phyloP scores from a whole-genome alignment of 1,140 invertebrate species.

The Watersipora subatra region DNA sequence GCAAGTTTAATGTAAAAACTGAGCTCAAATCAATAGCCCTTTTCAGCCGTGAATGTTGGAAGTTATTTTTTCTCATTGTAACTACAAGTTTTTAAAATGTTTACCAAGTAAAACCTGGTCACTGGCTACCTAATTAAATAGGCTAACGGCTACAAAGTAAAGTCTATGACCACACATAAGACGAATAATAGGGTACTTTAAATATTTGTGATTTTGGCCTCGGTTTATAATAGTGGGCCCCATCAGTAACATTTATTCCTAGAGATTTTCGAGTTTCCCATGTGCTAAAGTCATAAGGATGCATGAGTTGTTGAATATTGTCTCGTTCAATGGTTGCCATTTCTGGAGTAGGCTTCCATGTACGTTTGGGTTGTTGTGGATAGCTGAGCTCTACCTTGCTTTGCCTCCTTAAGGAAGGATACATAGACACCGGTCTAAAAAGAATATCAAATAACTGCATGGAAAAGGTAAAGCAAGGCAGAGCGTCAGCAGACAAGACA shows the following conservation, averaged over 20 bases:
- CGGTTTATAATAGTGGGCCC: background rate
- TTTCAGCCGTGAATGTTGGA: no score
- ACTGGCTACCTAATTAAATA: no score
- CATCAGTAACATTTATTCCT: background rate
- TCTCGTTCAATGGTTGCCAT: background rate
- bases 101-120: no score
- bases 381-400: background rate
- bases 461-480: no score
- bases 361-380: background rate
- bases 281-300: background rate
- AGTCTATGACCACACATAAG: background rate
- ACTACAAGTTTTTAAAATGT: no score
- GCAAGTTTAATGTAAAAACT: no score
- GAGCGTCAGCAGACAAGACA: no score
- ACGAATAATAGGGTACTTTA: background rate
- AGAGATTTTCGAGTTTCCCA: constrained; percentile 1
- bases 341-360: background rate
- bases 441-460: no score
- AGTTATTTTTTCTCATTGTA: no score
- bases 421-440: background rate
- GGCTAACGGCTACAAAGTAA: no score
- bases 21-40: no score
- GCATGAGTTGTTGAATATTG: background rate
- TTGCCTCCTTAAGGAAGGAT: background rate
- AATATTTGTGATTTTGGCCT: background rate